Percentiles rank a stretch among this genome's conserved stretches.
Conservation (phyloP, 1,140 invertebrate species). For the Eufriesea mexicana region DNA sequence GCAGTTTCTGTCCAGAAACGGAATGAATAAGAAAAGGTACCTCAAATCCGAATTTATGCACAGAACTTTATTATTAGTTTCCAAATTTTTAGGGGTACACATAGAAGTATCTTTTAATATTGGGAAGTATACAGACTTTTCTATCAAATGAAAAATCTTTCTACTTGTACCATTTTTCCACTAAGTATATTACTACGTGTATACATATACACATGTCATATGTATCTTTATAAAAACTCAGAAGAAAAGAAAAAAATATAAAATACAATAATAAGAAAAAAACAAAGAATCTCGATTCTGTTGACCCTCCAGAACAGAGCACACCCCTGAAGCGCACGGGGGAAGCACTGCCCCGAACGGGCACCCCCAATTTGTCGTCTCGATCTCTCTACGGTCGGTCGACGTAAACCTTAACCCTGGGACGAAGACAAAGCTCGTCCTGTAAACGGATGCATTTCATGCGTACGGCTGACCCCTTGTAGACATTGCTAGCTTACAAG, state of each 20-base stretch:
- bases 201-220: no score
- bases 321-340: background rate
- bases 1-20: no score
- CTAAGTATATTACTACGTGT: no score
- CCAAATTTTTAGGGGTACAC: no score
- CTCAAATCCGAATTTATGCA: no score
- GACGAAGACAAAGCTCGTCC: slow-evolving; percentile 65
- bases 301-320: background rate
- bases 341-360: slow-evolving; percentile 40
- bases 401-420: slow-evolving; percentile 64
- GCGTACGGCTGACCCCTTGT: slow-evolving; percentile 83
- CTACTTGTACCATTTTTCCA: no score
- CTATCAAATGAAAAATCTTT: no score
- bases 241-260: background rate
- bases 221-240: no score
- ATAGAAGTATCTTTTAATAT: no score
- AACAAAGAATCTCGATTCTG: background rate
- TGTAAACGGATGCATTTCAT: slow-evolving; percentile 82
- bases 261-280: background rate
- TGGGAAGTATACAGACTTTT: no score
- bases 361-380: slow-evolving; percentile 54
- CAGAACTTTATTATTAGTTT: no score
- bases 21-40: no score
- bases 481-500: slow-evolving; percentile 83
- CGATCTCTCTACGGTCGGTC: slow-evolving; percentile 43